phyloP scores from a whole-genome alignment of 2,113 vertebrate genomes.

The Apodemus speciosus region DNA sequence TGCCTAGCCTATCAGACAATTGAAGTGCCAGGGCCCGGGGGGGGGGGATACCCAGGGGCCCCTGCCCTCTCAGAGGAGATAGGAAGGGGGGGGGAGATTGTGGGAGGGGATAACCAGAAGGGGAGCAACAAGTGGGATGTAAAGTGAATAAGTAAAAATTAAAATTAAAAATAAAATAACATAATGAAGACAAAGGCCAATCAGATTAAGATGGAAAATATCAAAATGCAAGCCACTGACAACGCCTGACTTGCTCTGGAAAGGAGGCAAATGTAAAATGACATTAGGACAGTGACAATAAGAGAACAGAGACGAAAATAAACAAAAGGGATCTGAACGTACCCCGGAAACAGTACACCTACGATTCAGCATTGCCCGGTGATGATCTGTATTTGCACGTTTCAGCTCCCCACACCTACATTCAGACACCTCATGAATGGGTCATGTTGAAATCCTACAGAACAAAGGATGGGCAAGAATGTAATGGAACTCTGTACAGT shows the following conservation, averaged over 20 bases:
- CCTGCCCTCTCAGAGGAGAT: too few relatives aligned
- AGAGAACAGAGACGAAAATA: slow-evolving; percentile 33
- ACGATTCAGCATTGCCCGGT: neutral
- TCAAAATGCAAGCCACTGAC: neutral
- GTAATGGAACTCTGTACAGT: neutral
- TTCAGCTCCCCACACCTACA: neutral
- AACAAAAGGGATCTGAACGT: neutral
- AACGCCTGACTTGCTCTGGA: neutral
- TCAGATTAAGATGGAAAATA: neutral
- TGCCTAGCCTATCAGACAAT: too few relatives aligned
- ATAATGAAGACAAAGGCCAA: neutral
- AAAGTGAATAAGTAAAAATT: too few relatives aligned
- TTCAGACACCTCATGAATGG: neutral
- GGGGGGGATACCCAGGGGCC: too few relatives aligned
- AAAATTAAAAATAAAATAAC: too few relatives aligned
- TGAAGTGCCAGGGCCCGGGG: too few relatives aligned
- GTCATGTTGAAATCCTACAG: neutral
- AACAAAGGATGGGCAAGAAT: neutral
- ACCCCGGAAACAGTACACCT: neutral
- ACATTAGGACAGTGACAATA: neutral
- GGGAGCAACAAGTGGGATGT: too few relatives aligned
- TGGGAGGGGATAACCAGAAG: too few relatives aligned
- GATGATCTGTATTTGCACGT: neutral
- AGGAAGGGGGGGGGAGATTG: too few relatives aligned
- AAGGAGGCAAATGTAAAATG: neutral